Evolutionary conservation across 1,140 invertebrate genomes (phyloP), one percentile per base, ranked within the genome.

Genomic region (Battus philenor): DNA sequence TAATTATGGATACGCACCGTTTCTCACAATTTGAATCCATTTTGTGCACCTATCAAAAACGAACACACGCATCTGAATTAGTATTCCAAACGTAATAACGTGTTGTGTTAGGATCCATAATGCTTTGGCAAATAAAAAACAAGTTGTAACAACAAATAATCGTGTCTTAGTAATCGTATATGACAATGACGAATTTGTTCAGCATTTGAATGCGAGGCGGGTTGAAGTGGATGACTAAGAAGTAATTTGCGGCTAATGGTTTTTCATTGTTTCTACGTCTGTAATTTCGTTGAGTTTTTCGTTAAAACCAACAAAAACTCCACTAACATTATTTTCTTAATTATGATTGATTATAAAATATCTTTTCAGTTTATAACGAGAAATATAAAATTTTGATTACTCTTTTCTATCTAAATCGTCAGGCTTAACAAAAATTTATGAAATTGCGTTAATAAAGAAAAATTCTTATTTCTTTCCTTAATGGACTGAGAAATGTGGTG

Each of bases 11-110:
- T 50, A 64, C 64, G 69, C 63, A 49, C 70, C 33, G 63, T 63
- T 77, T 77, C 68, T 64, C 73, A 77, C 70, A 68, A 77, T 74
- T 71, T 67, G 51, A 57, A 52, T 48, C 66, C 44, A 54, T 58
- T n/a, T 57, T 58, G 49, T 53, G 27, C 41, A 32, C 32, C 33
- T 45, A 50, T 30, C 12, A 30, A 44, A 44, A 18, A 38, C 17
- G 26, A 36, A 11, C 12, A 26, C 6, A n/a, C 5, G 2, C n/a
- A 20, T 13, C 8, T 15, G 7, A n/a, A 17, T 16, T 26, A 33
- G 24, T 16, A 15, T 41, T 48, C 13, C 33, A 33, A 33, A 41
- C 20, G 3, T 34, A 44, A 44, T 44, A 6, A 36, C 5, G 1
- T 6, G n/a, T 2, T 36, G 17, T 20, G 16, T 10, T 36, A 36